Base-by-base conservation (phyloP, 2,888 invertebrate species). In the Sesia apiformis region DNA sequence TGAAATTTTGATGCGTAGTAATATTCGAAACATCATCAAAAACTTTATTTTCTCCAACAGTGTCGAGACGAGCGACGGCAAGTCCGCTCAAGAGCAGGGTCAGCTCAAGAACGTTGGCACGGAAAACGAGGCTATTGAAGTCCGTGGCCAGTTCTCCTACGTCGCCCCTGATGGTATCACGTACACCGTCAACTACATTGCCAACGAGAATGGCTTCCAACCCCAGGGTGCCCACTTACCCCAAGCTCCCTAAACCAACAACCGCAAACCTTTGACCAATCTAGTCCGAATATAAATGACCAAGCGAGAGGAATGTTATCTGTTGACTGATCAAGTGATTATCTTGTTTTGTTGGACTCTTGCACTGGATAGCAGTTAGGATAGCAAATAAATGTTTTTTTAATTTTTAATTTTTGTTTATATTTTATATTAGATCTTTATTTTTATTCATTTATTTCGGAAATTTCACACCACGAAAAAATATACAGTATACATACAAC, bases 151-250 rank as follows among this genome's bases (percentile, higher is more conserved):
- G 52, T 88, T 5, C 81, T 64, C 76, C 3, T 86, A 83, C 81
- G 23, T 57, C 59, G 91, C 86, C 7, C 67, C 71, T 39, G 91
- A 91, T 56, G 90, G 90, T 49, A 67, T 81, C 38, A 40, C 67
- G 54, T 91, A 92, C 84, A 63, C 66, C 41, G 76, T 91, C 51
- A 71, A 63, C 55, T 92, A 91, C 84, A 61, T 80, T 57, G 91
- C 92, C 49, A 74, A 90, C 72, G 82, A 90, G 70, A 67, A 81
- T 63, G 92, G 92, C 7, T 92, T 90, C 89, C 84, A 84, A 62
- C 81, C 91, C 69, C 43, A 55, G 7, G 84, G 76, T n/a, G 69
- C 70, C 52, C 84, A 86, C 57, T 55, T 87, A 46, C 84, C 85
- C 70, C 23, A 49, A 0, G 60, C 66, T 53, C 55, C 58, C 38